phyloP scores from a whole-genome alignment of 2,113 vertebrate genomes.

The Scatophagus argus region DNA sequence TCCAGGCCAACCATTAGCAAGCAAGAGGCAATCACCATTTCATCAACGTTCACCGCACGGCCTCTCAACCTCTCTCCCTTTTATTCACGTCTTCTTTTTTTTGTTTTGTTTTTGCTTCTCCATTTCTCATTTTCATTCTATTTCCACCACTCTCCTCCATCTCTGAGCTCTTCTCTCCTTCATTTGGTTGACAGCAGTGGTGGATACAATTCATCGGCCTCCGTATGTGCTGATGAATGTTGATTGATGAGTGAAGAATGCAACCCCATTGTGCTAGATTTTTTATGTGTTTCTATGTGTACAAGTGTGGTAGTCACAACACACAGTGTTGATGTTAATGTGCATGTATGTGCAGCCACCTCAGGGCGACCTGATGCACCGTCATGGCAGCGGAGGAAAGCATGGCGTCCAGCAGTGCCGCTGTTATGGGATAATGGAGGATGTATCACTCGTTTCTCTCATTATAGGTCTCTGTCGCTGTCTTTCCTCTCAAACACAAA shows the following conservation, averaged over 20 bases:
- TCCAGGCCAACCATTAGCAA: conserved; percentile 81
- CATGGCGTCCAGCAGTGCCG: conserved; percentile 10
- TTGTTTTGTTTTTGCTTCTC: conserved; percentile 60
- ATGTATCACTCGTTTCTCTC: conserved; percentile 50
- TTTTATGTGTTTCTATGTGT: conserved; percentile 7
- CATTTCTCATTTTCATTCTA: conserved; percentile 72
- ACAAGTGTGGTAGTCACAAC: too few species aligned
- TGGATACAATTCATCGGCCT: conserved; percentile 44
- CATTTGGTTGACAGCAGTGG: conserved; percentile 12
- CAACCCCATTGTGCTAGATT: conserved; percentile 18
- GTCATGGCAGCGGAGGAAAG: conserved; percentile 30
- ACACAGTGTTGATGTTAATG: conserved; percentile 30
- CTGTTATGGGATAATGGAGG: conserved; percentile 68
- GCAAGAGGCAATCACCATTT: conserved; percentile 84
- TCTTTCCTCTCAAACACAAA: conserved; percentile 21
- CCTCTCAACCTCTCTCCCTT: conserved; percentile 57
- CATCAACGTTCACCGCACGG: conserved; percentile 73
- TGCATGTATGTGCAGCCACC: conserved; percentile 27
- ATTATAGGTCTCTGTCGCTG: conserved; percentile 42
- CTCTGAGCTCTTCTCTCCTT: conserved; percentile 33
- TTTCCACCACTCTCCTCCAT: conserved; percentile 52
- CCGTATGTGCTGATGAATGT: conserved; percentile 49
- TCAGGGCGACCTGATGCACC: conserved; percentile 45
- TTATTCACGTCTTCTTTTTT: conserved; percentile 68
- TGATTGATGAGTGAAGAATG: conserved; percentile 53